Evolutionary conservation across 2,113 vertebrate genomes (phyloP), one percentile per base, ranked within the genome.

Genomic region (Lagenorhynchus albirostris): DNA sequence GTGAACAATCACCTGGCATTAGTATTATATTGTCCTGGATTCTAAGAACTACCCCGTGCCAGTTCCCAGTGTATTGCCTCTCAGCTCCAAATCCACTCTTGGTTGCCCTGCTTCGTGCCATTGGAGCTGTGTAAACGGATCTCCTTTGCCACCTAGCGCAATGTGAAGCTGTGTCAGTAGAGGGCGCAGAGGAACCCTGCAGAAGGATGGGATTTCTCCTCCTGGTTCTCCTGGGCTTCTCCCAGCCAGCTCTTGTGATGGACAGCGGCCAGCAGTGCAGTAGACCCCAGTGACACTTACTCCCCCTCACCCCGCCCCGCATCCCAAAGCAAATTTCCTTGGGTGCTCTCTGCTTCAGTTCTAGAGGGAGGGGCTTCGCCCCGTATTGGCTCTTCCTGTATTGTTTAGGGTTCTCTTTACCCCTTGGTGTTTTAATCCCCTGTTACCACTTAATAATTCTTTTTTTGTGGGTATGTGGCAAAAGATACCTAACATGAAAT

Each of bases 101-200:
- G 3, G 6, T 4, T 41, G n/a, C 31, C 13, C 47, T 1, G 80
- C 26, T 44, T 1, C 2, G 17, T 3, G 65, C n/a, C 3, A 0
- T 3, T 14, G 67, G 44, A 41, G 36, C 21, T 9, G 33, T 1
- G 29, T 0, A 0, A 76, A 31, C n/a, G 0, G 2, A 11, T 63
- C 13, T 26, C 23, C 8, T 31, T 20, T 5, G 55, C 38, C 63
- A 23, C 17, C 84, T 36, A 38, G 55, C 15, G 58, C 87, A 13
- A 36, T 29, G 71, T 0, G 17, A 31, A 8, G 0, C 36, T 41
- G 29, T 17, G 60, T 31, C 89, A n/a, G 74, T 6, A 96, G 96
- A 93, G 92, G 96, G 96, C 74, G 63, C 74, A 0, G 80, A 96
- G 94, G 85, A 73, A 1, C 36, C 41, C 53, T 1, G 23, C 62